Percentiles rank a stretch among this genome's conserved stretches.
Evolutionary conservation across 2,888 invertebrate species (phyloP).

Genomic region (Trachelus tabidus): DNA sequence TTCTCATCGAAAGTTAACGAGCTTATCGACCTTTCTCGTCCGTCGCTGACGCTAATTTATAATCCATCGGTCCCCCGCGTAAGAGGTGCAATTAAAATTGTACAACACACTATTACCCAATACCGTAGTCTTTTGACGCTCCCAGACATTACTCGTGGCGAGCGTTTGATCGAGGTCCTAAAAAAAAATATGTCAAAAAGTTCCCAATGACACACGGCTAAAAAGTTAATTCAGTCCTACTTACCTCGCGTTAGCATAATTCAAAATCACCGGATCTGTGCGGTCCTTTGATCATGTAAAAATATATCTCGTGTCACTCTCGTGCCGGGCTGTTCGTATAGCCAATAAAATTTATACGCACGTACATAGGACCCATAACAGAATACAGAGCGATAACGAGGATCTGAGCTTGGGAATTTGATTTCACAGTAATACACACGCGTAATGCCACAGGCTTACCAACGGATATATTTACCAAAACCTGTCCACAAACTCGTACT

Average conservation of each 20-base stretch:
- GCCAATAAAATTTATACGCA: background rate
- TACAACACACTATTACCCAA: background rate
- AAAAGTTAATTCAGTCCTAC: background rate
- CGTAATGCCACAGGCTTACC: background rate
- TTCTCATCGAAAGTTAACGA: slow-evolving; percentile 14
- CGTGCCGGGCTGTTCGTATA: background rate
- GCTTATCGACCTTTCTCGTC: slow-evolving; percentile 2
- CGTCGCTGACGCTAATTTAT: background rate
- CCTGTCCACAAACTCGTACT: slow-evolving; percentile 12
- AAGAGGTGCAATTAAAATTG: background rate
- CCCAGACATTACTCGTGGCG: background rate
- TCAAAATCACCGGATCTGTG: background rate
- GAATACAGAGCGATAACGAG: background rate
- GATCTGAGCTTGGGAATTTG: background rate
- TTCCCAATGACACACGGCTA: background rate
- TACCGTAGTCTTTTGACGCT: background rate
- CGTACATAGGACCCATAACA: background rate
- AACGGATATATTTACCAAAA: background rate
- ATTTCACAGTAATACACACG: background rate
- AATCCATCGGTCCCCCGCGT: background rate
- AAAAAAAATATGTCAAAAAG: background rate
- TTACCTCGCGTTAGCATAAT: background rate
- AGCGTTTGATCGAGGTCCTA: background rate
- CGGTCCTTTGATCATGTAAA: background rate
- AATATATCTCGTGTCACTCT: background rate